A percentile compares a stretch with the other conserved stretches of the same genome.
Evolutionary conservation across 2,113 vertebrate genomes (phyloP).

Genomic region (Brachionichthys hirsutus): DNA sequence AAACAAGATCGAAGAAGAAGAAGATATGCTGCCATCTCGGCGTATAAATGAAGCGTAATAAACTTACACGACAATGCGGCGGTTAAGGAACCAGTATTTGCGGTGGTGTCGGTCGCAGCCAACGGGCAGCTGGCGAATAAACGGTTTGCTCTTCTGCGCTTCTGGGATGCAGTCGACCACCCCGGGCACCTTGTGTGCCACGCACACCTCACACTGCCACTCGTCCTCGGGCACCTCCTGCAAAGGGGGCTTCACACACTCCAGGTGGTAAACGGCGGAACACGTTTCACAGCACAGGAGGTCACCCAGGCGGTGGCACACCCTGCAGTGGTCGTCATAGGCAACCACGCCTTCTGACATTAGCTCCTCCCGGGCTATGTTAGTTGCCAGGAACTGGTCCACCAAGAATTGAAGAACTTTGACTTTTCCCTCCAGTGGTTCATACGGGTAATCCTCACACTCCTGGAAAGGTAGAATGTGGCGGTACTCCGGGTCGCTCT

Average conservation of each 20-base stretch:
- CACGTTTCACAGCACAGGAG: constrained; percentile 98
- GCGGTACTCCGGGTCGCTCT: constrained; percentile 94
- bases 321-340: constrained; percentile 97
- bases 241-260: constrained; percentile 95
- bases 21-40: not conserved
- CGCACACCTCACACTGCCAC: constrained; percentile 98
- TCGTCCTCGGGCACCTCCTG: constrained; percentile 97
- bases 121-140: constrained; percentile 93
- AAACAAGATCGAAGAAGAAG: too few relatives aligned
- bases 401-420: constrained; percentile 98
- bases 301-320: constrained; percentile 97
- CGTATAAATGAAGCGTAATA: constrained; percentile 3
- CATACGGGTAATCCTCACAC: constrained; percentile 93
- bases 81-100: constrained; percentile 98
- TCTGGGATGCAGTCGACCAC: constrained; percentile 95
- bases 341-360: constrained; percentile 98
- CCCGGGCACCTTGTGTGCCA: constrained; percentile 94
- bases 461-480: constrained; percentile 91
- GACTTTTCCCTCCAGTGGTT: constrained; percentile 94
- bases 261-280: constrained; percentile 96
- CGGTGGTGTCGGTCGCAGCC: constrained; percentile 90
- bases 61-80: constrained; percentile 94
- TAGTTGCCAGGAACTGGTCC: constrained; percentile 97
- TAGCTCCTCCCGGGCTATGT: constrained; percentile 95
- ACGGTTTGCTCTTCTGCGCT: constrained; percentile 93